Evolutionary conservation across 2,888 invertebrate genomes (phyloP).

Genomic region (Prostheceraeus crozeri): DNA sequence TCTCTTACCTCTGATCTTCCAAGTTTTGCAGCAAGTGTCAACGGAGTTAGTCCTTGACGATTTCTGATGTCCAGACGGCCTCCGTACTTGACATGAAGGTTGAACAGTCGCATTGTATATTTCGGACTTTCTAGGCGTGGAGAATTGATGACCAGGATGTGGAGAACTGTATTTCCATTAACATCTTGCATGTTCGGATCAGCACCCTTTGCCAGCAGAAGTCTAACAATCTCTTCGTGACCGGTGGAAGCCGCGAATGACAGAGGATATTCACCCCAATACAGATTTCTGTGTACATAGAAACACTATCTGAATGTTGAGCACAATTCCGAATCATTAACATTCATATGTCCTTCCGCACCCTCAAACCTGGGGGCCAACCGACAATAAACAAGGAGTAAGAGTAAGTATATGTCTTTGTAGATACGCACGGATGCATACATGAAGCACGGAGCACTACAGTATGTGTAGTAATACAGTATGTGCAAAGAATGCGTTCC

Average conservation of each 20-base stretch:
- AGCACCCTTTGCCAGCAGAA: constrained; percentile 85
- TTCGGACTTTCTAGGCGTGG: constrained; percentile 33
- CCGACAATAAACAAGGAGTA: no score
- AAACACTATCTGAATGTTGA: no score
- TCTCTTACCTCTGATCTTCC: constrained; percentile 71
- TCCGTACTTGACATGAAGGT: constrained; percentile 86
- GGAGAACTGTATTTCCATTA: constrained; percentile 91
- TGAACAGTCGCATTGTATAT: constrained; percentile 61
- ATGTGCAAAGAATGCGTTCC: no score
- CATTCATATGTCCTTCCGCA: no score
- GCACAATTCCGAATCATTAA: no score
- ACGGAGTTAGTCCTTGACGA: constrained; percentile 74
- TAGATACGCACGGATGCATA: no score
- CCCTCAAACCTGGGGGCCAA: no score
- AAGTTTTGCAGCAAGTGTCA: constrained; percentile 84
- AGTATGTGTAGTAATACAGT: no score
- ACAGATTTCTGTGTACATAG: constrained; percentile 89
- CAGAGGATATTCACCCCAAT: constrained; percentile 96
- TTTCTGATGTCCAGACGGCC: constrained; percentile 79
- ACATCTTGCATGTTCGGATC: constrained; percentile 89
- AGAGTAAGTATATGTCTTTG: no score
- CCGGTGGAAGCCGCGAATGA: constrained; percentile 91
- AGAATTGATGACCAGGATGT: constrained; percentile 89
- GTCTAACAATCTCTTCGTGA: constrained; percentile 89
- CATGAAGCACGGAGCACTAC: no score